Conservation (phyloP, 2,888 invertebrate species). For the Hirtodrosophila cameraria region DNA sequence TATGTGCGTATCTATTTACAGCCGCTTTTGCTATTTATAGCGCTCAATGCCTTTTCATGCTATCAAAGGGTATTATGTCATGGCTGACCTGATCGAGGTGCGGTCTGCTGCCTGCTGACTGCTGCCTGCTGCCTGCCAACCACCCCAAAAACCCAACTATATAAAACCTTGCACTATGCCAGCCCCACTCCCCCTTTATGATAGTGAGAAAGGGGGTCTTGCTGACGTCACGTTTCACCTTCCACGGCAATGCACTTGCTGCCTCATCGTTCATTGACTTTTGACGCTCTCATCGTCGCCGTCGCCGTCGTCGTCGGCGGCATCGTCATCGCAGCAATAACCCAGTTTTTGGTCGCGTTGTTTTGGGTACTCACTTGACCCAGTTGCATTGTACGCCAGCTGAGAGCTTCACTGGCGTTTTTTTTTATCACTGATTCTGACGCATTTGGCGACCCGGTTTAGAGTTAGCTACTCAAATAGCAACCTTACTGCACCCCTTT, state of each 20-base stretch:
- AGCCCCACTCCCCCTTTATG: neutral
- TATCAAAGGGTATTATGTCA: conserved; percentile 77
- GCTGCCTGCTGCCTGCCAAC: conserved; percentile 1
- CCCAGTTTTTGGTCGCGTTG: conserved; percentile 52
- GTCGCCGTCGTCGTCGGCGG: conserved; percentile 10
- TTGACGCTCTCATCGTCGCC: conserved; percentile 34
- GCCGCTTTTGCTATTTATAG: conserved; percentile 64
- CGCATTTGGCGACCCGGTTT: conserved; percentile 71
- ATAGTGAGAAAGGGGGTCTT: no score
- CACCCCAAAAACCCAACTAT: conserved; percentile 4
- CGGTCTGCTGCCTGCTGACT: no score
- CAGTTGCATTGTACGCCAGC: conserved; percentile 44
- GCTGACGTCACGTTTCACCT: conserved; percentile 82
- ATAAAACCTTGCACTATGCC: conserved; percentile 1
- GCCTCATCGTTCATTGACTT: conserved; percentile 63
- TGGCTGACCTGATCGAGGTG: conserved; percentile 61
- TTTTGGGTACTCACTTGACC: conserved; percentile 63
- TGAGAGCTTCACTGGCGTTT: conserved; percentile 25
- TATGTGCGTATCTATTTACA: conserved; percentile 49
- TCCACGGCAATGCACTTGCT: conserved; percentile 73
- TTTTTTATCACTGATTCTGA: conserved; percentile 62
- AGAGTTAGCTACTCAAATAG: conserved; percentile 19
- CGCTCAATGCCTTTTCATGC: conserved; percentile 57
- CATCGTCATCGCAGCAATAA: conserved; percentile 48
- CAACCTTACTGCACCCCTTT: neutral